Percentiles rank a stretch among this genome's conserved stretches.
These are phyloP conservation scores for Catocala fraxini DNA, from an alignment of 2,888 invertebrate genomes.

Conservation along the genomic window DNA sequence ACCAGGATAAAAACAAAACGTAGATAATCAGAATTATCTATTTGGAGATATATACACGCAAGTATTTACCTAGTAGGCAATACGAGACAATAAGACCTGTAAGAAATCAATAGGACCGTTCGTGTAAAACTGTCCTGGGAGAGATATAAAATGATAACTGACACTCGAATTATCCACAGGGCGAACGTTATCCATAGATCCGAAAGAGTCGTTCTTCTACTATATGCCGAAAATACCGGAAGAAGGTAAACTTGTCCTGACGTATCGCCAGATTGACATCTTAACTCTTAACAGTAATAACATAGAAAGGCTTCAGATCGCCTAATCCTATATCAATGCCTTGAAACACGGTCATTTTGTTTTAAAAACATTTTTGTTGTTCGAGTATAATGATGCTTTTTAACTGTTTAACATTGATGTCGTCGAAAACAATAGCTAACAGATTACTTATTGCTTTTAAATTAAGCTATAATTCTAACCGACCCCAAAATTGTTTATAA, in stretches of 20 bases:
- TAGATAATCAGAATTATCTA: too few relatives aligned
- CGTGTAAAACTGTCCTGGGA: constrained; percentile 15
- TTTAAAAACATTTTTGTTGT: constrained; percentile 68
- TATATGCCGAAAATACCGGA: constrained; percentile 82
- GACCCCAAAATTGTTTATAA: constrained; percentile 2
- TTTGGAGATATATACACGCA: too few relatives aligned
- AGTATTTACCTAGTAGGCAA: too few relatives aligned
- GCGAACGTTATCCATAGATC: constrained; percentile 83
- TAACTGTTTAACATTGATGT: constrained; percentile 47
- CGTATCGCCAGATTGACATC: constrained; percentile 75
- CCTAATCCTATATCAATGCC: constrained; percentile 77
- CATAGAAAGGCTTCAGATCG: constrained; percentile 81
- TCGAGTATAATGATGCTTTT: constrained; percentile 57
- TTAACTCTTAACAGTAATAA: constrained; percentile 82
- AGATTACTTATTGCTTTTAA: constrained; percentile 35
- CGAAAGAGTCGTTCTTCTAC: constrained; percentile 82
- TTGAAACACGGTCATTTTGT: constrained; percentile 58
- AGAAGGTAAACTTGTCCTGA: constrained; percentile 79
- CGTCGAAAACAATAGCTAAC: constrained; percentile 36
- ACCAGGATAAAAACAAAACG: too few relatives aligned
- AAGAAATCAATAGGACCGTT: background rate
- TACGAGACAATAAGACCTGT: too few relatives aligned
- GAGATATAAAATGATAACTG: constrained; percentile 46
- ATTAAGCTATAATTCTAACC: constrained; percentile 32
- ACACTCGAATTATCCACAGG: constrained; percentile 79